Evolutionary conservation across 2,888 invertebrate genomes (phyloP).

Genomic region (Urechis unicinctus): DNA sequence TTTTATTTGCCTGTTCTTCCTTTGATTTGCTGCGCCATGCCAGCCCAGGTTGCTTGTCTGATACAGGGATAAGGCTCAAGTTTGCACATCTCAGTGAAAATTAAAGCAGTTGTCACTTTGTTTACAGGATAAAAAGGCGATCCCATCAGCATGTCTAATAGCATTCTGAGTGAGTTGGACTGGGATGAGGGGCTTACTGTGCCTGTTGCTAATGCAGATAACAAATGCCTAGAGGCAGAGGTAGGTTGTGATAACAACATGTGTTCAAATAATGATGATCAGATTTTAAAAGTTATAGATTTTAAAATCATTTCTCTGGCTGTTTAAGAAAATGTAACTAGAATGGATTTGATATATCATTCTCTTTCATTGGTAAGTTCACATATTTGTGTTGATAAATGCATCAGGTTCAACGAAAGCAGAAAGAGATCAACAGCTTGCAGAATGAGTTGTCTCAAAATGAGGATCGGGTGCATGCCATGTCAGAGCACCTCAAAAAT

Average conservation of each 20-base stretch:
- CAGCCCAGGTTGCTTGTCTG: too few relatives aligned
- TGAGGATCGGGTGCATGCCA: constrained; percentile 44
- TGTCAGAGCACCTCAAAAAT: constrained; percentile 48
- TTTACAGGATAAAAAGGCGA: too few relatives aligned
- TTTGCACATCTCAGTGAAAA: not conserved
- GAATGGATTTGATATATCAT: not conserved
- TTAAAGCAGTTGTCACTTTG: too few relatives aligned
- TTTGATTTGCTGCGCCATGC: too few relatives aligned
- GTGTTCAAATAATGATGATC: too few relatives aligned
- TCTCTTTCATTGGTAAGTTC: not conserved
- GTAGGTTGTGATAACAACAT: too few relatives aligned
- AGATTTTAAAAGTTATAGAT: too few relatives aligned
- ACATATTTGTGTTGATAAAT: not conserved
- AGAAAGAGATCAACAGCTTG: constrained; percentile 29
- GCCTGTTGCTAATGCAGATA: constrained; percentile 49
- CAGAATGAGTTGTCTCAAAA: constrained; percentile 38
- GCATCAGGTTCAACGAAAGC: constrained; percentile 38
- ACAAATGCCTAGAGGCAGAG: constrained; percentile 45
- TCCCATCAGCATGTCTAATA: constrained; percentile 8
- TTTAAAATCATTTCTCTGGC: too few relatives aligned
- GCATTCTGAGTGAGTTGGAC: constrained; percentile 43
- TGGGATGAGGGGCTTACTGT: constrained; percentile 51
- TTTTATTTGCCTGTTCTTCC: too few relatives aligned
- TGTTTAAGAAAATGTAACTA: too few relatives aligned
- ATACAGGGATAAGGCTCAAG: not conserved